Percentiles rank a stretch among this genome's conserved stretches.
Conservation (phyloP, 2,113 vertebrate genomes). For the Psilopogon haemacephalus region DNA sequence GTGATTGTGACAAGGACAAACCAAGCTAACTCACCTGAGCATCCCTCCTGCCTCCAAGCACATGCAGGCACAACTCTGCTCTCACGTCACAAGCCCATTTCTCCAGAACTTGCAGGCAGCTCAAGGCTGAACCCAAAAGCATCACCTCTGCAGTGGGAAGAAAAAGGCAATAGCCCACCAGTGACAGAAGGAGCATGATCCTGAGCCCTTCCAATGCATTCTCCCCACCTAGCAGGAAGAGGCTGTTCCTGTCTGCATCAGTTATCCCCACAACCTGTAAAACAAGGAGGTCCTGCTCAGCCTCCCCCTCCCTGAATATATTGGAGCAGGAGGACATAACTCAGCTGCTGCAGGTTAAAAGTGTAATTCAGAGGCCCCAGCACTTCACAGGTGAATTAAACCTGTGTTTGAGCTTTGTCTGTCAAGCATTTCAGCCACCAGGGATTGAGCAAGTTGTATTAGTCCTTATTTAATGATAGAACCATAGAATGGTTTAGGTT, state of each 20-base stretch:
- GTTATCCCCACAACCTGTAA: background rate
- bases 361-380: conserved; percentile 31
- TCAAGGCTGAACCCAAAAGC: background rate
- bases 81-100: background rate
- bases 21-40: background rate
- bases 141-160: background rate
- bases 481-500: too few relatives aligned
- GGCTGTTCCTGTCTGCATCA: conserved; percentile 29
- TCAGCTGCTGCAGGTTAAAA: conserved; percentile 57
- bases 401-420: conserved; percentile 20
- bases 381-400: conserved; percentile 46
- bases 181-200: background rate
- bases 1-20: background rate
- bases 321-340: conserved; percentile 16
- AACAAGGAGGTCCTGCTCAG: background rate
- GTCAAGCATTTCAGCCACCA: conserved; percentile 36
- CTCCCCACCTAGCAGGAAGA: background rate
- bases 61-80: background rate
- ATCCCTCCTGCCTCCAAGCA: background rate
- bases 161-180: background rate
- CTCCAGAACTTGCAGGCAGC: background rate
- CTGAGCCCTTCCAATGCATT: conserved; percentile 26
- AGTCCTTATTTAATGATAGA: conserved; percentile 39
- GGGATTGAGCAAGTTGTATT: background rate
- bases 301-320: background rate